Evolutionary conservation across 53 echinoderm and acorn worm genomes (phyloP).

Genomic region (Zoroaster sp.): DNA sequence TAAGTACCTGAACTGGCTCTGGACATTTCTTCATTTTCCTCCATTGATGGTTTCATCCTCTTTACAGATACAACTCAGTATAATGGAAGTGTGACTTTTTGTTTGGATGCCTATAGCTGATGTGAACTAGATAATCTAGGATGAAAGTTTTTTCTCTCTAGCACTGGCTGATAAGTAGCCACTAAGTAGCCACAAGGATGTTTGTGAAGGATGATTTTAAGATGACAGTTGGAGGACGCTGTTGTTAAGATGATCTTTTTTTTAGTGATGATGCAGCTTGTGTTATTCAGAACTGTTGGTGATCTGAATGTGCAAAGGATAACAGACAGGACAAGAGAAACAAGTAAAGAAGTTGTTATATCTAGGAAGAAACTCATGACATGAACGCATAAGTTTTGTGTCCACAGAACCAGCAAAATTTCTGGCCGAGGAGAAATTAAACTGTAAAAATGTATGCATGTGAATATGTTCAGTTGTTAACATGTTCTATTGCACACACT

Average conservation of each 20-base stretch:
- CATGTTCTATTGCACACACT: no score
- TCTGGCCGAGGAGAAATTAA: no score
- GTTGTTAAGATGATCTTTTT: neutral
- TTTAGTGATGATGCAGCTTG: neutral
- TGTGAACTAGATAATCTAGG: neutral
- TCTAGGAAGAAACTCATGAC: no score
- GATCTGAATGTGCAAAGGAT: neutral
- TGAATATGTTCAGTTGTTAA: no score
- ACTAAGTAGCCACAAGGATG: neutral
- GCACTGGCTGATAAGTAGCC: no score
- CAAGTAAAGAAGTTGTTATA: no score
- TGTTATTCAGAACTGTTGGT: neutral
- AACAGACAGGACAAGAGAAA: neutral
- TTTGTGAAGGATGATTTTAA: neutral
- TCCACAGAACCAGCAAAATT: no score
- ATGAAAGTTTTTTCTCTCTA: neutral
- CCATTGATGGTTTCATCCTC: constrained; percentile 30
- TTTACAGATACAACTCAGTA: neutral
- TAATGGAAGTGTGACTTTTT: neutral
- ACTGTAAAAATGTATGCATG: no score
- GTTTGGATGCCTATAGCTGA: neutral
- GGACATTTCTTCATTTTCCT: constrained; percentile 27
- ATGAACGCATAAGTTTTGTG: no score
- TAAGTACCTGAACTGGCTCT: constrained; percentile 48
- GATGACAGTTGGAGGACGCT: neutral